Conservation (phyloP, 2,113 vertebrate species). For the Falcunculus frontatus region DNA sequence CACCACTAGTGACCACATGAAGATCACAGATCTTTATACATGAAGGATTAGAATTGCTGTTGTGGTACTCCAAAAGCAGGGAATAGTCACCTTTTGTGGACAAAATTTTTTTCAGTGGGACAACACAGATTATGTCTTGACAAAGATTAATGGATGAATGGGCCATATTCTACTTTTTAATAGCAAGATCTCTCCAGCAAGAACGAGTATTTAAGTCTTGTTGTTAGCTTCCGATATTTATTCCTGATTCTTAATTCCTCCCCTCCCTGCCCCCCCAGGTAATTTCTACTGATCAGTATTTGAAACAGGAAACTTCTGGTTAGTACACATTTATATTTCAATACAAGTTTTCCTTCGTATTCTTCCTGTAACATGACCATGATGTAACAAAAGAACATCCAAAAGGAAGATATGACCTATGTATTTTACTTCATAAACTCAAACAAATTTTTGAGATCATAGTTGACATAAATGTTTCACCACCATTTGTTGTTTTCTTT, state of each 20-base stretch:
- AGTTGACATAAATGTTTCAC: neutral
- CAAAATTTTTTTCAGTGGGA: neutral
- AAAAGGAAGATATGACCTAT: neutral
- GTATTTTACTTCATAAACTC: neutral
- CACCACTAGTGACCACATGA: neutral
- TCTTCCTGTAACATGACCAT: neutral
- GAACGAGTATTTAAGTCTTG: neutral
- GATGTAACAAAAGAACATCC: neutral
- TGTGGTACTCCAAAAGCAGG: neutral
- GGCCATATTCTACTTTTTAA: neutral
- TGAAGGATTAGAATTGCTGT: neutral
- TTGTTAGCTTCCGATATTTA: neutral
- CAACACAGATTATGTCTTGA: neutral
- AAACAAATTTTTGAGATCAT: neutral
- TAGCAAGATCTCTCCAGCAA: neutral
- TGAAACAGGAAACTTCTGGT: neutral
- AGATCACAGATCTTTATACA: neutral
- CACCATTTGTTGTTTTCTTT: neutral
- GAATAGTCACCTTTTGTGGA: neutral
- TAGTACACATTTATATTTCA: neutral
- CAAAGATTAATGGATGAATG: neutral
- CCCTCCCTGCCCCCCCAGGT: rapidly evolving
- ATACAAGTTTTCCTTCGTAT: neutral
- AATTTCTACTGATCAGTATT: neutral
- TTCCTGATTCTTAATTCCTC: neutral